Base-by-base conservation (phyloP, 2,888 invertebrate species). In the Apotomis betuletana region DNA sequence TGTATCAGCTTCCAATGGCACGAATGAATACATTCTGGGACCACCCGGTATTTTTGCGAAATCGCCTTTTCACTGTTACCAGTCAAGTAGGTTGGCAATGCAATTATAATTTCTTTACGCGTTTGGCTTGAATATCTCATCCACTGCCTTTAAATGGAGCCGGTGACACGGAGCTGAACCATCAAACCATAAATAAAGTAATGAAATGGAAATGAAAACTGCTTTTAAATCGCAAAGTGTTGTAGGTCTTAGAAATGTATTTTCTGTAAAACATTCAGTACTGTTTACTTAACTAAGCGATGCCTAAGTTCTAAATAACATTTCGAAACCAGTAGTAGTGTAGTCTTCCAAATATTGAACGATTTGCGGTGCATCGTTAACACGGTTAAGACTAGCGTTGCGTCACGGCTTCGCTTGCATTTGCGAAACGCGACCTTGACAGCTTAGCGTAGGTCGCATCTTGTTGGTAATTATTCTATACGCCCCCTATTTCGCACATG, bases 31-130 rank as follows among this genome's bases (percentile, higher is more conserved):
- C 13, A 54, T 13, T 15, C 15, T 13, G 36, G 60, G 70, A 67
- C 74, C 75, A 80, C 80, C 82, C 81, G 84, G 77, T 73, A 73
- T 77, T 81, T 78, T 77, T 70, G 73, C 73, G 70, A 70, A 64
- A 70, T 62, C 65, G 61, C 13, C 65, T 61, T 73, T 73, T 65
- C 65, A 70, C 70, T 55, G 71, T 49, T 44, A 61, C 60, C 49
- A 49, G 69, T 65, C 73, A 73, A 61, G 60, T 69, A 9, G 64
- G 73, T 61, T 61, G 61, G 61, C 67, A 55, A 61, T 61, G 61
- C 67, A 55, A 61, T 55, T 71, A 67, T 60, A 70, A 65, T 67
- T 71, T 71, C 67, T 67, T 69, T 69, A 55, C 58, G 58, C 41
- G 57, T 67, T 52, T 44, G 54, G 13, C 44, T 27, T 58, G 46